A percentile compares a stretch with the other conserved stretches of the same genome.
phyloP scores from a whole-genome alignment of 2,113 vertebrate species.

The Sylvia atricapilla region DNA sequence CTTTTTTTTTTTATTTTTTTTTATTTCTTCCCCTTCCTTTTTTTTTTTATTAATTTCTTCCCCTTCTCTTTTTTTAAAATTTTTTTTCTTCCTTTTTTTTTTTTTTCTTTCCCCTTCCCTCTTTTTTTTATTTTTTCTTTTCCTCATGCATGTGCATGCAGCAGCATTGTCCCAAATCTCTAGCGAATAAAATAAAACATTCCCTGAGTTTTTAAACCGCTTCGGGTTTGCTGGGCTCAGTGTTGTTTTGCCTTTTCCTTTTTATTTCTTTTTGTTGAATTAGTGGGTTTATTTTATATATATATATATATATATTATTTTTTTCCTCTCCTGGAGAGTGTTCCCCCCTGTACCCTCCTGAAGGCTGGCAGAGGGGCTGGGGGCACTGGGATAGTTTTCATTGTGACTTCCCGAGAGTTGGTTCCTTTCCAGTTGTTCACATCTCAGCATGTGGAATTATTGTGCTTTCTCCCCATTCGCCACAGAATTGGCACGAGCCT shows the following conservation, averaged over 20 bases:
- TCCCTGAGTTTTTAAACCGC: slow-evolving; percentile 14
- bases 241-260: background rate
- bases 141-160: background rate
- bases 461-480: slow-evolving; percentile 31
- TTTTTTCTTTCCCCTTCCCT: background rate
- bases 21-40: background rate
- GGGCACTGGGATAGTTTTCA: slow-evolving; percentile 18
- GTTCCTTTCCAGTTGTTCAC: slow-evolving; percentile 65
- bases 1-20: background rate
- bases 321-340: background rate
- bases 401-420: slow-evolving; percentile 61
- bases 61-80: too few species aligned
- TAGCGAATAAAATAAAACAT: slow-evolving; percentile 47
- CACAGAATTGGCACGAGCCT: slow-evolving; percentile 45
- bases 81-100: too few species aligned
- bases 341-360: background rate
- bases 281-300: background rate
- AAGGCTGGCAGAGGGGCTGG: slow-evolving; percentile 6
- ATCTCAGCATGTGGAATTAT: slow-evolving; percentile 48
- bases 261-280: slow-evolving; percentile 18
- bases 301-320: background rate
- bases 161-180: slow-evolving; percentile 52
- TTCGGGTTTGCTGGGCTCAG: background rate
- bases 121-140: background rate
- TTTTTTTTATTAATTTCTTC: background rate